Evolutionary conservation across 2,797 vertebrate genomes (phyloP).

Genomic region (Falco peregrinus): DNA sequence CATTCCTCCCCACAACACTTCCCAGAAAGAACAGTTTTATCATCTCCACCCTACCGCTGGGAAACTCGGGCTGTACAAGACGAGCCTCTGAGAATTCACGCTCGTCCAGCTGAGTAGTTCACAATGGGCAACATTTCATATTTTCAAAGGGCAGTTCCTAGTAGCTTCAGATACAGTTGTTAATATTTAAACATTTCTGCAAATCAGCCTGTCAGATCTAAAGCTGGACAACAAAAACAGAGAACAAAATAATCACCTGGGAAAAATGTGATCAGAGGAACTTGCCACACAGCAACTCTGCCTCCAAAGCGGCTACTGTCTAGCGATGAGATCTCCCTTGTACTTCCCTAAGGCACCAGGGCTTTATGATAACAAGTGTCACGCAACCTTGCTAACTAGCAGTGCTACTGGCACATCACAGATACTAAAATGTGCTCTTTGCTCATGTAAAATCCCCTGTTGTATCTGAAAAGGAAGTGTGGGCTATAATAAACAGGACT

Average conservation of each 20-base stretch:
- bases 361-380: conserved; percentile 22
- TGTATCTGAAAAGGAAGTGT: neutral
- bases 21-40: neutral
- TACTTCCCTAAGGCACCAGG: neutral
- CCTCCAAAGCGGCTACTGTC: neutral
- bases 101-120: neutral
- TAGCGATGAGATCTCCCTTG: neutral
- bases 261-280: conserved; percentile 21
- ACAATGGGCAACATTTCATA: neutral
- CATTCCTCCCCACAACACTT: neutral
- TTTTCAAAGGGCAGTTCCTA: conserved; percentile 30
- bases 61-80: neutral
- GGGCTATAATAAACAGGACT: neutral
- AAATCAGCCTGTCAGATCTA: conserved; percentile 11
- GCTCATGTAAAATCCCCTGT: neutral
- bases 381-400: neutral
- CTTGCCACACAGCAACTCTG: neutral
- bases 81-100: neutral
- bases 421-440: neutral
- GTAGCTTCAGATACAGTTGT: neutral
- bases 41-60: neutral
- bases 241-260: neutral
- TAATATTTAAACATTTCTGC: neutral
- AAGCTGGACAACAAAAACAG: neutral
- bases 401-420: neutral